Percentiles rank a stretch among this genome's conserved stretches.
phyloP scores from a whole-genome alignment of 2,888 invertebrate species.

The Diplazon laetatorius region DNA sequence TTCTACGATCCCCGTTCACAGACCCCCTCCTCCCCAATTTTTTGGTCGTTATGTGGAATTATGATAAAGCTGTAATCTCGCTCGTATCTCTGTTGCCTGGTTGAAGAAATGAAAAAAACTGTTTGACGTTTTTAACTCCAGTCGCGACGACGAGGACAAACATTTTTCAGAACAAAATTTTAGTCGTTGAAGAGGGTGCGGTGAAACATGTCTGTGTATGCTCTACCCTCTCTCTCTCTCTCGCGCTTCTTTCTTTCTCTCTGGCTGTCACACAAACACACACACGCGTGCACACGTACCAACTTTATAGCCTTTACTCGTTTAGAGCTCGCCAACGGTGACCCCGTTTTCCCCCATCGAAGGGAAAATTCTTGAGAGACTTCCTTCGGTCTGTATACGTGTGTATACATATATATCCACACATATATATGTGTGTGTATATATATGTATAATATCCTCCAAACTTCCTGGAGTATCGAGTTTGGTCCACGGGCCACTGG shows the following conservation, averaged over 20 bases:
- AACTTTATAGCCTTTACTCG: constrained; percentile 42
- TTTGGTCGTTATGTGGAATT: constrained; percentile 31
- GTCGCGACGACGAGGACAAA: constrained; percentile 29
- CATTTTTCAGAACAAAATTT: constrained; percentile 47
- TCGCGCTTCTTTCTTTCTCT: too few relatives aligned
- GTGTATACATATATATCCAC: too few relatives aligned
- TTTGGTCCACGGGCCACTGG: constrained; percentile 51
- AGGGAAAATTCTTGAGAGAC: constrained; percentile 59
- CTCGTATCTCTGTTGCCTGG: too few relatives aligned
- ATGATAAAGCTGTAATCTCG: too few relatives aligned
- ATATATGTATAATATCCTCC: constrained; percentile 22
- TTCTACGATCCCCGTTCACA: constrained; percentile 30
- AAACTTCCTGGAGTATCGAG: constrained; percentile 48
- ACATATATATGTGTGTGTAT: too few relatives aligned
- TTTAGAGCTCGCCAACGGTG: constrained; percentile 46
- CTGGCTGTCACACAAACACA: neutral
- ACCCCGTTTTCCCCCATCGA: constrained; percentile 56
- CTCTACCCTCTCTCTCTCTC: too few relatives aligned
- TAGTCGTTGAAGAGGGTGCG: constrained; percentile 19
- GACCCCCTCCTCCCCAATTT: constrained; percentile 23
- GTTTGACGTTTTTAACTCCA: constrained; percentile 41
- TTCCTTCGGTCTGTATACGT: constrained; percentile 23
- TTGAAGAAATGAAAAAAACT: constrained; percentile 28
- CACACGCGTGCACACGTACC: constrained; percentile 10
- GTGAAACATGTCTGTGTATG: constrained; percentile 39